A percentile compares a stretch with the other conserved stretches of the same genome.
Evolutionary conservation across 1,140 invertebrate genomes (phyloP).

Genomic region (Glossosoma conforme): DNA sequence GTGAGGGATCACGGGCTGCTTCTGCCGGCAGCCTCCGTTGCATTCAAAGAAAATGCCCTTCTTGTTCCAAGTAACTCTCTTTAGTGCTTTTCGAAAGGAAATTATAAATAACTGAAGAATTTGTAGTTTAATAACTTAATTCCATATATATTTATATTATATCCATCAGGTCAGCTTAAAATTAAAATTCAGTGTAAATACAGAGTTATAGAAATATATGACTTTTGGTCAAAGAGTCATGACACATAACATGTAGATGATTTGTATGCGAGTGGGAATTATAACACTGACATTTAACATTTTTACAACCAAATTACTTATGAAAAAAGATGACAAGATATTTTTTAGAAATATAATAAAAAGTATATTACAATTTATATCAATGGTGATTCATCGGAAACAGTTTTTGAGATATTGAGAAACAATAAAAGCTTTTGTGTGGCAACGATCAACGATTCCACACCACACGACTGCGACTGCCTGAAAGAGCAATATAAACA

Average conservation of each 20-base stretch:
- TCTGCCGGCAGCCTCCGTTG: not conserved
- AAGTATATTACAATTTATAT: slow-evolving; percentile 31
- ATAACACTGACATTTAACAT: slow-evolving; percentile 47
- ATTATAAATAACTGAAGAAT: slow-evolving; percentile 49
- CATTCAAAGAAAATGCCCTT: no score
- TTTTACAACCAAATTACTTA: slow-evolving; percentile 44
- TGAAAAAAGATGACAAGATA: slow-evolving; percentile 34
- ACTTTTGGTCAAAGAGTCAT: slow-evolving; percentile 46
- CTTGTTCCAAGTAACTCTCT: no score
- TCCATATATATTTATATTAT: slow-evolving; percentile 58
- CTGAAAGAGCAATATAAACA: not conserved
- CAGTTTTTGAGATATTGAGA: slow-evolving; percentile 20
- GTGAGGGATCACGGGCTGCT: slow-evolving; percentile 1
- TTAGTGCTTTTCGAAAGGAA: slow-evolving; percentile 5
- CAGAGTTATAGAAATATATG: slow-evolving; percentile 50
- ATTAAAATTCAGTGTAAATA: slow-evolving; percentile 56
- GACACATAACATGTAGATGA: slow-evolving; percentile 55
- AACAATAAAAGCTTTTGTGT: slow-evolving; percentile 15
- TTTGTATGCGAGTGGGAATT: slow-evolving; percentile 40
- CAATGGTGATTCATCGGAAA: slow-evolving; percentile 15
- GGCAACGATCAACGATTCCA: slow-evolving; percentile 6
- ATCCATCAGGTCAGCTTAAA: slow-evolving; percentile 56
- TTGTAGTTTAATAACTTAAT: slow-evolving; percentile 57
- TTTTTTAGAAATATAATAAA: slow-evolving; percentile 31
- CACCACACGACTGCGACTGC: slow-evolving; percentile 18